A percentile compares a stretch with the other conserved stretches of the same genome.
Conservation (phyloP, 2,797 vertebrate genomes). For the Pyrocephalus nanus region DNA sequence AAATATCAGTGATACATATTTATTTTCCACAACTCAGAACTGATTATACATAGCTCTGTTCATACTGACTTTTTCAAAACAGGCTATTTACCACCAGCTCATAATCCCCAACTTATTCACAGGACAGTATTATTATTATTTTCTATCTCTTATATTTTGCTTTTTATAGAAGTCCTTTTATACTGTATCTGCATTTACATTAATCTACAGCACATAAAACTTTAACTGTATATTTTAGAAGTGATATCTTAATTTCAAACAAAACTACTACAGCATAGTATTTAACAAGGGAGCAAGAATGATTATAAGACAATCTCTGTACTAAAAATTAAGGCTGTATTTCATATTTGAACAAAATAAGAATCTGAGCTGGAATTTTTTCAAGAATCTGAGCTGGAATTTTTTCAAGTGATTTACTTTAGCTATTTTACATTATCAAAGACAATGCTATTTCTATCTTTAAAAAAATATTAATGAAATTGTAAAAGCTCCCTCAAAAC, state of each 20-base stretch:
- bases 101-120: background rate
- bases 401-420: background rate
- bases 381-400: no score
- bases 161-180: background rate
- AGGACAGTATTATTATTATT: background rate
- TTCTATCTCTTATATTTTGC: background rate
- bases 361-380: background rate
- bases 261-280: background rate
- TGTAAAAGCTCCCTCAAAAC: slow-evolving; percentile 30
- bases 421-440: background rate
- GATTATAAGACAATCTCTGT: background rate
- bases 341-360: background rate
- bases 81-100: background rate
- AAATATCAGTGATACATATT: background rate
- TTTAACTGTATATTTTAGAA: background rate
- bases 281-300: background rate
- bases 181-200: background rate
- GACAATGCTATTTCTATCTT: background rate
- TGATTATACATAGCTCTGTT: background rate
- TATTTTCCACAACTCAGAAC: background rate
- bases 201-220: background rate
- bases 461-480: slow-evolving; percentile 17
- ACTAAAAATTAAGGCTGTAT: background rate
- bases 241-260: background rate
- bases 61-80: background rate